Evolutionary conservation across 2,113 vertebrate genomes (phyloP), one percentile per base, ranked within the genome.

Genomic region (Nanorana parkeri): DNA sequence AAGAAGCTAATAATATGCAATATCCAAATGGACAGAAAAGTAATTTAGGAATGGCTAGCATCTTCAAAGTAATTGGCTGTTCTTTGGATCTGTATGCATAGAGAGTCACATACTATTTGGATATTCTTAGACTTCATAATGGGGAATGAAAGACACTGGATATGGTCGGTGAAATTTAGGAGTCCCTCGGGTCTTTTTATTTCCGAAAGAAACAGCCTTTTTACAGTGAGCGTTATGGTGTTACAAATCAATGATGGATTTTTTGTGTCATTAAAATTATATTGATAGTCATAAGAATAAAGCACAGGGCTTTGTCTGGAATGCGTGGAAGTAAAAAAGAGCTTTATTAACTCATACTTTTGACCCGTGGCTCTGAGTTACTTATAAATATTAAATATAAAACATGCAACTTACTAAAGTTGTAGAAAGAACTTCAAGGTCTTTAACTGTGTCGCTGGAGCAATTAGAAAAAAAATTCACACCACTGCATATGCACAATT

Each of bases 211-310:
- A 73, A 55, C 21, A 66, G 47, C 23, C 68, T 66, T 73, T 74
- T 47, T 81, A 73, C 79, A 81, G 69, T 71, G 78, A 61, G 41
- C 71, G 36, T 80, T 41, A 80, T 52, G 55, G 78, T 81, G 80
- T 66, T 75, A 67, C 58, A 74, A 81, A 66, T 81, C 69, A 81
- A 17, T 41, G n/a, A 81, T 73, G 69, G 69, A 69, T 74, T 47
- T 75, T 75, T 81, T 17, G 23, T 74, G 80, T 75, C 80, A 75
- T 81, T 74, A 81, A 74, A 81, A 75, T 81, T 81, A 74, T 81
- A 81, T 73, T 81, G 68, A 54, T 64, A 73, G 68, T 63, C 58
- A 71, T 73, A 73, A 81, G 68, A 61, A 24, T 66, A 74, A 81
- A 66, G 63, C 47, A 41, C n/a, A 41, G 72, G 58, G n/a, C 28